Base-by-base conservation (phyloP, 2,797 vertebrate genomes). In the Thunnus albacares region DNA sequence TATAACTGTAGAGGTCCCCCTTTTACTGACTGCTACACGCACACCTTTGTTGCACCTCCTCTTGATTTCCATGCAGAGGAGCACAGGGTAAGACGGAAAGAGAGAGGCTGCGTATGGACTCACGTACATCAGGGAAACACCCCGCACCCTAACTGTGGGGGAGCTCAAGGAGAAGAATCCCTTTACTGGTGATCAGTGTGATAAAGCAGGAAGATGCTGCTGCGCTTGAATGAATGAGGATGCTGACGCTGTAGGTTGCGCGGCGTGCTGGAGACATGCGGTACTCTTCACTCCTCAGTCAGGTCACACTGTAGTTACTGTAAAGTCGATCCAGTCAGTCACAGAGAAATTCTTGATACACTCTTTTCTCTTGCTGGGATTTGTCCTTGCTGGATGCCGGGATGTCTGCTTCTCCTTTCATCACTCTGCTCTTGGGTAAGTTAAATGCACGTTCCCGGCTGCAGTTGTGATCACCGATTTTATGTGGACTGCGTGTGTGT, bases 1-100 rank as follows among this genome's bases (percentile, higher is more conserved):
- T 75, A 84, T 62, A 85, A 87, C 93, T 91, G 85, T 86, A 91
- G 90, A 87, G 92, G 90, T 92, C 90, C 83, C 90, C 87, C 87
- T 87, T 75, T 77, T 74, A 76, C 89, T 62, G 76, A 33, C 61
- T 80, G 71, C 71, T 65, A 17, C 69, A 77, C 62, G 41, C 62
- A 65, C 79, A 88, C 77, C 74, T 81, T 75, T 63, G 76, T 66
- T 75, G 83, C 83, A 82, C 79, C 71, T 79, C 77, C 75, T 88
- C 76, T 41, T 41, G 53, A 65, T 67, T 60, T 60, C 24, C 76
- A 63, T 18, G 77, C 87, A 81, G 75, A 61, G 85, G 62, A 66
- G 18, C 30, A 49, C 71, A 14, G 75, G 59, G 58, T 66, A 64
- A 55, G 52, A 68, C 53, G 64, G 53, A 66, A 26, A 51, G 15